These are phyloP conservation scores for Gadopsis bispinosus DNA, from an alignment of 2,797 vertebrate species.

Conservation along the genomic window DNA sequence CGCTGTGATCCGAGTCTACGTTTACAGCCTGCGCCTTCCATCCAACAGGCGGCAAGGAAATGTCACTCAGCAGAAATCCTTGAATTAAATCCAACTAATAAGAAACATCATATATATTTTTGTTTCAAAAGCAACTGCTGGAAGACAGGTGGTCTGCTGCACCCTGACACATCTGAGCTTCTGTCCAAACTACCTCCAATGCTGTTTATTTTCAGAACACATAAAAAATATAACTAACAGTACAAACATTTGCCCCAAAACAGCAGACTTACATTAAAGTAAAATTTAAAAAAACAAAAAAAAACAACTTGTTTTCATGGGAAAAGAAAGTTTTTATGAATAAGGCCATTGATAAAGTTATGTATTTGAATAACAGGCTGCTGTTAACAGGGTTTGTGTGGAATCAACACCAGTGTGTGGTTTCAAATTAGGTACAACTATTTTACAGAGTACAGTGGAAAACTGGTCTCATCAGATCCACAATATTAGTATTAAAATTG, in stretches of 20 bases:
- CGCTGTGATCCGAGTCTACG: background rate
- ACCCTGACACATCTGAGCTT: constrained; percentile 39
- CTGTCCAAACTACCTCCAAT: constrained; percentile 55
- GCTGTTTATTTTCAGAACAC: constrained; percentile 68
- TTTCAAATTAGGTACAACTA: constrained; percentile 31
- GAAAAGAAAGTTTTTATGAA: constrained; percentile 40
- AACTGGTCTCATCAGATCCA: constrained; percentile 39
- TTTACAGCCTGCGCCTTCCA: background rate
- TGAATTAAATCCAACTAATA: background rate
- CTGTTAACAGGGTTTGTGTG: constrained; percentile 22
- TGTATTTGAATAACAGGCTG: background rate
- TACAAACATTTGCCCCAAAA: constrained; percentile 71
- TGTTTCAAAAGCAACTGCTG: background rate
- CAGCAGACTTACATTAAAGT: constrained; percentile 51
- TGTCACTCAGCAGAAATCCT: background rate
- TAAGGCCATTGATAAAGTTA: constrained; percentile 74
- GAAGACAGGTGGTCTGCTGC: constrained; percentile 46
- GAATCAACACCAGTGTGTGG: constrained; percentile 17
- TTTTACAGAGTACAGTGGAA: constrained; percentile 34
- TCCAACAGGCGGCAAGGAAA: background rate
- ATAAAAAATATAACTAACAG: constrained; percentile 59
- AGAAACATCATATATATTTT: background rate
- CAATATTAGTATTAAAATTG: constrained; percentile 26
- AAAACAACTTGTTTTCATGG: constrained; percentile 13
- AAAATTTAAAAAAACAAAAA: constrained; percentile 26